Evolutionary conservation across 1,140 invertebrate species (phyloP).

Genomic region (Whitmania pigra): DNA sequence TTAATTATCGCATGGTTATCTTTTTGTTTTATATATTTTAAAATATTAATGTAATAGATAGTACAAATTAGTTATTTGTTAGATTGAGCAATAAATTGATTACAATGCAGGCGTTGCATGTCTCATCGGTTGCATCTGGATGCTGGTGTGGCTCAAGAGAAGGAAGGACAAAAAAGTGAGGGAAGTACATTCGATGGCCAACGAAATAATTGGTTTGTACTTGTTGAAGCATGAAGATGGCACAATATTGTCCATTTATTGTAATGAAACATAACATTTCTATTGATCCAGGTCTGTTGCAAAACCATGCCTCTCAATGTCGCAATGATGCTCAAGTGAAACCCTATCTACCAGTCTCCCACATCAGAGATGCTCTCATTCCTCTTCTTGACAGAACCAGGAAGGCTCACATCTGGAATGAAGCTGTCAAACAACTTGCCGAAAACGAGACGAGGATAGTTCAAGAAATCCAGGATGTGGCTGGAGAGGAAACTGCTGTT

Average conservation of each 20-base stretch:
- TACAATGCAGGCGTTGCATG: not conserved
- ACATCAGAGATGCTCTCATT: conserved; percentile 9
- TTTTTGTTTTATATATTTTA: no score
- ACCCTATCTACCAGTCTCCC: not conserved
- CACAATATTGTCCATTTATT: no score
- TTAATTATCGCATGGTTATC: no score
- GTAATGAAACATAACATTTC: no score
- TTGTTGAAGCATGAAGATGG: no score
- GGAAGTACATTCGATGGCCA: conserved; percentile 1
- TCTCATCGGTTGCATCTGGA: not conserved
- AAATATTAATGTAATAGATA: no score
- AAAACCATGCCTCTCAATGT: not conserved
- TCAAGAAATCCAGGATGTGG: not conserved
- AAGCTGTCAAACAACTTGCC: not conserved
- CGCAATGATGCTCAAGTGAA: not conserved
- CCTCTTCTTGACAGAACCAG: not conserved
- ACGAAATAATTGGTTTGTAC: not conserved
- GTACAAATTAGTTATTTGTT: not conserved
- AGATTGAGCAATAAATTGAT: not conserved
- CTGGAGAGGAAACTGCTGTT: not conserved
- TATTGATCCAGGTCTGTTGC: not conserved
- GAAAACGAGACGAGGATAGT: not conserved
- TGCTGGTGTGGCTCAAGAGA: not conserved
- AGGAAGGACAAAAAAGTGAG: not conserved
- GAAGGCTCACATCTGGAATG: conserved; percentile 4